Base-by-base conservation (phyloP, 2,113 vertebrate species). In the Mesoclemmys tuberculata region DNA sequence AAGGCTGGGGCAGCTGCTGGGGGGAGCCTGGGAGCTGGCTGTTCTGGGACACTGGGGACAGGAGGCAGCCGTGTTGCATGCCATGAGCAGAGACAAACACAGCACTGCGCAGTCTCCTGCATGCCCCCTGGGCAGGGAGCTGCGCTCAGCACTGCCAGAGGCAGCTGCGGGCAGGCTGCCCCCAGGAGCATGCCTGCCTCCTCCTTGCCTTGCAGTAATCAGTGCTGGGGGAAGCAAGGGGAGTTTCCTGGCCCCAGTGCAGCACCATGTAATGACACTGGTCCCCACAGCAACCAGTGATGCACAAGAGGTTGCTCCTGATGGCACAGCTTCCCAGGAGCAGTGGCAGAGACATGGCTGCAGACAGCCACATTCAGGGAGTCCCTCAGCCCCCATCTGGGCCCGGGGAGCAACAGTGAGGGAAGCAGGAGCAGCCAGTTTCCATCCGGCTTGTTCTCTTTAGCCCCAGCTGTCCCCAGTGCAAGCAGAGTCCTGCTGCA, bases 321-420 rank as follows among this genome's bases (percentile, higher is more conserved):
- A 35, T 31, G 14, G 31, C 61, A 58, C 14, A 12, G 56, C 29
- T 27, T 58, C 56, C 56, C 56, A 27, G 56, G 26, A 58, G 56
- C 58, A 35, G 29, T 4, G 31, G 58, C 31, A 6, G 12, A 29
- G 29, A 12, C 56, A 12, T 29, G 24, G 22, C 38, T 85, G 56
- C 13, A 2, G 68, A 16, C 10, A 3, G 12, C 8, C 8, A 3
- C 5, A 7, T 16, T 56, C 75, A 51, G 0, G 0, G 46, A 21
- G 46, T 26, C 16, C 56, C 38, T 16, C 29, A 3, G 4, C 2
- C 16, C 0, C n/a, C 61, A 84, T 64, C 80, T 48, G 0, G 0
- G 41, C 74, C 29, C 19, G 41, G 51, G 26, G 54, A 58, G 27
- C 27, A 31, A 27, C 27, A 61, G 58, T 13, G 29, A 61, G 31